Conservation (phyloP, 2,888 invertebrate genomes). For the Lysandra bellargus region DNA sequence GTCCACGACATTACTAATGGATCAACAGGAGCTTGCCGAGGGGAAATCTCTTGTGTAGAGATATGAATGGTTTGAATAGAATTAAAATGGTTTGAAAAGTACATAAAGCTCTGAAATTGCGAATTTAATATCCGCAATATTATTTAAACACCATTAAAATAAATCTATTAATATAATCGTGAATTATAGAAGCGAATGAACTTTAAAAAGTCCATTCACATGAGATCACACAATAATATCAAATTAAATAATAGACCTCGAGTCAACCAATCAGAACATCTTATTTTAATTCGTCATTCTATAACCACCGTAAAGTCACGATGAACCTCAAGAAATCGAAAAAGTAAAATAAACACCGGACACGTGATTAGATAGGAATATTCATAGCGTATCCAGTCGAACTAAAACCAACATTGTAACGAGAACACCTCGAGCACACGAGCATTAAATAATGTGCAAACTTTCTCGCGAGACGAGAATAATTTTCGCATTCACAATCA, state of each 20-base stretch:
- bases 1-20: not conserved
- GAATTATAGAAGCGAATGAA: not conserved
- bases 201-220: not conserved
- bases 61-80: no score
- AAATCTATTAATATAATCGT: no score
- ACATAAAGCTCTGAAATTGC: not conserved
- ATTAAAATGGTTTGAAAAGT: not conserved
- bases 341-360: constrained; percentile 16
- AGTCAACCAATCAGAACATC: not conserved
- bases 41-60: not conserved
- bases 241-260: not conserved
- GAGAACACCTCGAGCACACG: constrained; percentile 3
- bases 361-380: constrained; percentile 13
- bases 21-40: not conserved
- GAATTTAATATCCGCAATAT: no score
- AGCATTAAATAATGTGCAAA: constrained; percentile 7
- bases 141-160: no score
- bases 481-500: constrained; percentile 13
- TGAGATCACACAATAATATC: not conserved
- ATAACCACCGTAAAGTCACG: not conserved
- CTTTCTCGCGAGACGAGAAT: constrained; percentile 13
- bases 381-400: constrained; percentile 15
- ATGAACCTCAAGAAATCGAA: not conserved
- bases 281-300: not conserved
- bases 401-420: constrained; percentile 10